A percentile compares a stretch with the other conserved stretches of the same genome.
Evolutionary conservation across 2,888 invertebrate species (phyloP).

Genomic region (Dyspetes luteomarginatus): DNA sequence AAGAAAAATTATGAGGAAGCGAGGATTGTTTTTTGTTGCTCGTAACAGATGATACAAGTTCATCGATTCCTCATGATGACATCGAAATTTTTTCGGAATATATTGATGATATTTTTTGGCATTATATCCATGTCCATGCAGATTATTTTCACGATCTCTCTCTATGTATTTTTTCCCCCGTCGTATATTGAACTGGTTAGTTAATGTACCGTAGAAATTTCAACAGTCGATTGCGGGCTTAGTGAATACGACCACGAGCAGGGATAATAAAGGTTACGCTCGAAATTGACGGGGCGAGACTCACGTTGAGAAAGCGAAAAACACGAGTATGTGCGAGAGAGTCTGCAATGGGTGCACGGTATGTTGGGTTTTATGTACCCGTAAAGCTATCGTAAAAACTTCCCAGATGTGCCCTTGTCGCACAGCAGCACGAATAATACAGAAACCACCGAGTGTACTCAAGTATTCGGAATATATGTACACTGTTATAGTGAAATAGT

Average conservation of each 20-base stretch:
- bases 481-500: not conserved
- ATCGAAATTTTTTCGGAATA: too few relatives aligned
- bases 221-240: not conserved
- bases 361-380: conserved; percentile 41
- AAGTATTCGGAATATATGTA: conserved; percentile 1
- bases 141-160: too few relatives aligned
- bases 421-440: conserved; percentile 7
- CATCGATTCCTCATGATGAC: too few relatives aligned
- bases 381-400: conserved; percentile 35
- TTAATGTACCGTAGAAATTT: not conserved
- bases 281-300: not conserved
- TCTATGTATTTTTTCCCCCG: not conserved
- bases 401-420: conserved; percentile 36
- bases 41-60: too few relatives aligned
- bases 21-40: too few relatives aligned
- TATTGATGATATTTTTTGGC: too few relatives aligned
- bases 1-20: too few relatives aligned
- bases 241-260: not conserved
- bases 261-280: conserved; percentile 33
- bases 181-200: not conserved
- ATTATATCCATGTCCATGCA: not conserved
- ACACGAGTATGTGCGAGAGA: not conserved
- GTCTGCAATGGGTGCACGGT: conserved; percentile 1
- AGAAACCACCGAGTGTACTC: not conserved
- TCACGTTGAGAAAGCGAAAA: not conserved